These are phyloP conservation scores for Nyleta sp. DNA, from an alignment of 2,888 invertebrate species.

Conservation along the genomic window DNA sequence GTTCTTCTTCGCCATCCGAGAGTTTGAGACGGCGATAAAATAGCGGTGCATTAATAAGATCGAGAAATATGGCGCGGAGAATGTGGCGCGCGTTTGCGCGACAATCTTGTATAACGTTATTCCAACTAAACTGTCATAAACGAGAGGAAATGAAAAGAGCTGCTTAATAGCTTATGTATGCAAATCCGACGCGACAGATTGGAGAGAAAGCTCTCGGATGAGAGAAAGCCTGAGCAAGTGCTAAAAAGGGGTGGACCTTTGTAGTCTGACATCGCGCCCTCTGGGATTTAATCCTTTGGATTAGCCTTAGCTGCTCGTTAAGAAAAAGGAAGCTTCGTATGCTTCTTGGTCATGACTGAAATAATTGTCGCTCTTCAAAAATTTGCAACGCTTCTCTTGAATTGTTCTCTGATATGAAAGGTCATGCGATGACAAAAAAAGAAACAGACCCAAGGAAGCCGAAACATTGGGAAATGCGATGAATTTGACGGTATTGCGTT, in stretches of 20 bases:
- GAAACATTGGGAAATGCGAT: not conserved
- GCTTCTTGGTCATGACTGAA: not conserved
- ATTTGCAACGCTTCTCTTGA: too few relatives aligned
- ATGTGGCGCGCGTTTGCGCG: slow-evolving; percentile 74
- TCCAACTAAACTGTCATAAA: slow-evolving; percentile 83
- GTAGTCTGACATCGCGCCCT: slow-evolving; percentile 65
- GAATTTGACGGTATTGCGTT: not conserved
- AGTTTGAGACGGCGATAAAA: slow-evolving; percentile 69
- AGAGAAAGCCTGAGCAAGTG: slow-evolving; percentile 69
- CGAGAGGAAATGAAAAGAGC: slow-evolving; percentile 83
- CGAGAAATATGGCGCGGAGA: slow-evolving; percentile 71
- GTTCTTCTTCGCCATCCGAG: slow-evolving; percentile 36
- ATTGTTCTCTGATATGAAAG: too few relatives aligned
- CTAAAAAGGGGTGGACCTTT: slow-evolving; percentile 71
- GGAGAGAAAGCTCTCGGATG: slow-evolving; percentile 76
- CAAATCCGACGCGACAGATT: slow-evolving; percentile 80
- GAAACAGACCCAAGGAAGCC: not conserved
- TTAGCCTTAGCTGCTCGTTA: slow-evolving; percentile 47
- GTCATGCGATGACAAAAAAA: too few relatives aligned
- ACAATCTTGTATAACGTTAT: slow-evolving; percentile 82
- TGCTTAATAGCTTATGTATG: slow-evolving; percentile 83
- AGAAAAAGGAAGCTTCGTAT: slow-evolving; percentile 38
- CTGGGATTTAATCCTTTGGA: slow-evolving; percentile 67
- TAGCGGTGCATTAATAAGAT: slow-evolving; percentile 76
- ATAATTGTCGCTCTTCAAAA: too few relatives aligned